Base-by-base conservation (phyloP, 2,888 invertebrate genomes). In the Nomada goodeniana region DNA sequence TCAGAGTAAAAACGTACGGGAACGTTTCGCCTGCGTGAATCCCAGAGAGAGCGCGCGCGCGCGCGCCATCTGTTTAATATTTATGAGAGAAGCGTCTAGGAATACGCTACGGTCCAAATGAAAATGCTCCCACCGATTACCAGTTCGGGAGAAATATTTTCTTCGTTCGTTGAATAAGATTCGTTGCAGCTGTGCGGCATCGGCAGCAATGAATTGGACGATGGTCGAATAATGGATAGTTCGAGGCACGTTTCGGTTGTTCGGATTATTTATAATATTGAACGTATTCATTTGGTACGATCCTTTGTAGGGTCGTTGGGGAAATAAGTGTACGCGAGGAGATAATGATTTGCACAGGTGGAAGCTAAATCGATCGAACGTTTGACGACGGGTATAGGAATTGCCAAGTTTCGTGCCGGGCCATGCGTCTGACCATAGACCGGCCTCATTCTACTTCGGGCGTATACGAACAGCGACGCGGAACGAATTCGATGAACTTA, bases 101-200 rank as follows among this genome's bases (percentile, higher is more conserved):
- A 88, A 85, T 88, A 88, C 87, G 89, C 77, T 88, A 73, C 85
- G 86, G 86, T 70, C 76, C 83, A 88, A 87, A 87, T 87, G 88
- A 82, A 87, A 87, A 87, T 80, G 84, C 80, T 85, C 80, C 80
- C 81, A 76, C 67, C 83, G 74, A 83, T 85, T 82, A 26, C 74
- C 76, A 60, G 29, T 26, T 15, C 29, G 23, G 18, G 11, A 36
- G 1, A 9, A 1, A 7, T 36, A 7, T 36, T 7, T 36, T 36
- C 26, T 9, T 36, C 5, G 5, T 36, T 36, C 57, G 23, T 2
- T 15, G 15, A 20, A 0, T n/a, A 11, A 1, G 13, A 0, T 65
- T 29, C n/a, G 7, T 52, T 2, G 18, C 50, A 47, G 47, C 15
- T 47, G 47, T 13, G 15, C 15, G 3, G 15, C 13, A 47, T 47